Evolutionary conservation across 2,113 vertebrate species (phyloP).

Genomic region (Rattus norvegicus): GRCr8 NC_086036.1:27572501-27573000

Average conservation of each 20-base stretch:
- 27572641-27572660: not conserved
- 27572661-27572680: not conserved
- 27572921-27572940: too few species aligned
- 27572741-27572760: not conserved
- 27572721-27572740: not conserved
- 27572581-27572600: not conserved
- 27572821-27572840: not conserved
- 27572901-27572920: not conserved
- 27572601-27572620: not conserved
- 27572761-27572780: constrained; percentile 25
- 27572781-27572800: not conserved
- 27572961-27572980: not conserved
- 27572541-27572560: rapidly evolving
- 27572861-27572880: not conserved
- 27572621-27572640: not conserved
- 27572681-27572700: not conserved
- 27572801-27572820: not conserved
- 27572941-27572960: not conserved
- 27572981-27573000: not conserved
- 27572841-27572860: not conserved
- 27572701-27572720: not conserved
- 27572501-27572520: not conserved
- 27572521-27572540: rapidly evolving
- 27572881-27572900: not conserved
- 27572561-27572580: too few species aligned